A percentile compares a stretch with the other conserved stretches of the same genome.
phyloP scores from a whole-genome alignment of 2,888 invertebrate species.

The Anticlea derivata region DNA sequence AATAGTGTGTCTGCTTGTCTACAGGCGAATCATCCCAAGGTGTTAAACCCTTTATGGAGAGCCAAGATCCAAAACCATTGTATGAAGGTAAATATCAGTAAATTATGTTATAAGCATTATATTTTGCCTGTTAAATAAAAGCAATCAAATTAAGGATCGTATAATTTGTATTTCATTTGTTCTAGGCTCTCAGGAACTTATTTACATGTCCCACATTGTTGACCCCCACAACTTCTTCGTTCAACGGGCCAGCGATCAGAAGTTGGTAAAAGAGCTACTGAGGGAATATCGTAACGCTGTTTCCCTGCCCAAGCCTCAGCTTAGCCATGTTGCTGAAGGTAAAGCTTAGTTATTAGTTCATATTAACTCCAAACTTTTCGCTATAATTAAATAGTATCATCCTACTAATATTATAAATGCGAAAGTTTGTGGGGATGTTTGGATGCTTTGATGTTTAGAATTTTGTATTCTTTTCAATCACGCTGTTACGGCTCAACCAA shows the following conservation, averaged over 20 bases:
- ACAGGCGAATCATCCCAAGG: constrained; percentile 51
- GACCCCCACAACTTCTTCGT: constrained; percentile 86
- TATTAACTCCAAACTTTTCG: too few species aligned
- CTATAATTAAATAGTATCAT: too few species aligned
- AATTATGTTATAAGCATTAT: not conserved
- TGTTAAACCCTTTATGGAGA: constrained; percentile 53
- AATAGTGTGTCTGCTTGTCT: constrained; percentile 13
- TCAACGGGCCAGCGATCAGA: constrained; percentile 69
- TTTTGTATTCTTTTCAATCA: too few species aligned
- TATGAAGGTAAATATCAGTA: constrained; percentile 58
- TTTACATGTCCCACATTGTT: constrained; percentile 83
- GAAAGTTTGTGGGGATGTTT: too few species aligned
- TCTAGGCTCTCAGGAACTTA: constrained; percentile 74
- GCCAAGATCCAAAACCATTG: constrained; percentile 52
- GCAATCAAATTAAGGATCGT: not conserved
- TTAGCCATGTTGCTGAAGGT: constrained; percentile 62
- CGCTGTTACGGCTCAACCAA: too few species aligned
- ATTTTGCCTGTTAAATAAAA: too few species aligned
- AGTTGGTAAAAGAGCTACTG: constrained; percentile 62
- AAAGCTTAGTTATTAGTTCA: too few species aligned
- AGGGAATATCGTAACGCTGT: constrained; percentile 64
- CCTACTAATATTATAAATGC: too few species aligned
- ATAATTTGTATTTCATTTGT: constrained; percentile 10
- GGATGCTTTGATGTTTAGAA: too few species aligned
- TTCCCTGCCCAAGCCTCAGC: constrained; percentile 58